Percentiles rank a stretch among this genome's conserved stretches.
Conservation (phyloP, 2,888 invertebrate species). For the Aricia artaxerxes region DNA sequence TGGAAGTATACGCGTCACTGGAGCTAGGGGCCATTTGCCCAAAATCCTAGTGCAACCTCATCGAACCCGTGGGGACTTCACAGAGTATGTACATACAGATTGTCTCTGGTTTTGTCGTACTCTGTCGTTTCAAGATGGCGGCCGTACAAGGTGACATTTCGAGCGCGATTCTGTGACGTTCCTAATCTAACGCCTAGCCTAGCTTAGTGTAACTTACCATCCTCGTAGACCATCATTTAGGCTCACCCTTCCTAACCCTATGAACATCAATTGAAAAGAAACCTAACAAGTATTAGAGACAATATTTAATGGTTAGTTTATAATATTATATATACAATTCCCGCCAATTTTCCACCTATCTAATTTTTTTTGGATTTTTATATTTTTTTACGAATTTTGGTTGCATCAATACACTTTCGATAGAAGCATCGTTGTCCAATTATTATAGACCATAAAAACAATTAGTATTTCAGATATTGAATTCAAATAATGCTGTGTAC, state of each 20-base stretch:
- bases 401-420: conserved; percentile 22
- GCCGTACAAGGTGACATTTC: conserved; percentile 6
- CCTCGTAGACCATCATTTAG: conserved; percentile 35
- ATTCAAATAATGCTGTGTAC: conserved; percentile 13
- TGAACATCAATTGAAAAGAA: conserved; percentile 29
- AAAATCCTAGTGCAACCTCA: conserved; percentile 53
- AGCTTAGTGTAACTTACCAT: conserved; percentile 51
- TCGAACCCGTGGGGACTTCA: conserved; percentile 36
- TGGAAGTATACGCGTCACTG: conserved; percentile 73
- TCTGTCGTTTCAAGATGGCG: conserved; percentile 28
- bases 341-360: conserved; percentile 9
- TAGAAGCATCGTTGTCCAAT: conserved; percentile 25
- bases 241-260: neutral
- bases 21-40: conserved; percentile 54
- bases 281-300: conserved; percentile 6
- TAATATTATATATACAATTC: conserved; percentile 22
- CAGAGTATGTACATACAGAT: conserved; percentile 30
- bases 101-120: conserved; percentile 19
- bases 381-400: conserved; percentile 13
- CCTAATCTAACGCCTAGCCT: conserved; percentile 66
- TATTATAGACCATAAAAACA: neutral
- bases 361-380: conserved; percentile 19
- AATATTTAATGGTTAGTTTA: conserved; percentile 18
- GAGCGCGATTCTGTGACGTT: conserved; percentile 72
- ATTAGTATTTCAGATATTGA: neutral